Conservation (phyloP, 2,797 vertebrate species). For the Clarias fuscus region DNA sequence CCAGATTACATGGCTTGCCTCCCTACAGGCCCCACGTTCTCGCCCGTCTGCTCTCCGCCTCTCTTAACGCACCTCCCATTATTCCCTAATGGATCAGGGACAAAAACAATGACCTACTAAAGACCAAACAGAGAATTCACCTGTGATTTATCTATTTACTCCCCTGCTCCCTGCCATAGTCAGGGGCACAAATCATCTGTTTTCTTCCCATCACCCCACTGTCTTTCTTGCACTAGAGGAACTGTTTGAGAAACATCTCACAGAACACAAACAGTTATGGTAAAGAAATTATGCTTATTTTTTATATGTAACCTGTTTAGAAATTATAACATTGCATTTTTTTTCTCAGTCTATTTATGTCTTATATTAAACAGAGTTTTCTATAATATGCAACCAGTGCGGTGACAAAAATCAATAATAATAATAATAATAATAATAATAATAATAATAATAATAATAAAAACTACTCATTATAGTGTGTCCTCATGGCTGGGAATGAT, state of each 20-base stretch:
- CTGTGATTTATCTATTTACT: conserved; percentile 69
- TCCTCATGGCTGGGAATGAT: not conserved
- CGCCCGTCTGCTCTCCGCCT: conserved; percentile 52
- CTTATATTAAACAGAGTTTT: not conserved
- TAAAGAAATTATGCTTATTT: not conserved
- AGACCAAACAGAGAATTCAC: conserved; percentile 64
- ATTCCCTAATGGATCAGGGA: conserved; percentile 66
- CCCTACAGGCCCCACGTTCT: conserved; percentile 55
- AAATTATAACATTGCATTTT: not conserved
- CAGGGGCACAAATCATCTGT: conserved; percentile 54
- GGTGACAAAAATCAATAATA: not conserved
- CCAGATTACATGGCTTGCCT: conserved; percentile 59
- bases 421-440: too few species aligned
- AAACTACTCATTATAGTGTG: not conserved
- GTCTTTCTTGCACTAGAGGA: conserved; percentile 17
- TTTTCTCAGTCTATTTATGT: not conserved
- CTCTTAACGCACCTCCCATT: conserved; percentile 63
- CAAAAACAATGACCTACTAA: conserved; percentile 70
- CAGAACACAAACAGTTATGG: not conserved
- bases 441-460: too few species aligned
- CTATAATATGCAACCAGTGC: not conserved
- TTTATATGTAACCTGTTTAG: not conserved
- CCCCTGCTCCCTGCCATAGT: conserved; percentile 45
- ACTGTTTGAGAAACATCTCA: not conserved
- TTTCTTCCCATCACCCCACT: conserved; percentile 37